Evolutionary conservation across 2,888 invertebrate species (phyloP), one percentile per base, ranked within the genome.

Genomic region (Agrotis exclamationis): DNA sequence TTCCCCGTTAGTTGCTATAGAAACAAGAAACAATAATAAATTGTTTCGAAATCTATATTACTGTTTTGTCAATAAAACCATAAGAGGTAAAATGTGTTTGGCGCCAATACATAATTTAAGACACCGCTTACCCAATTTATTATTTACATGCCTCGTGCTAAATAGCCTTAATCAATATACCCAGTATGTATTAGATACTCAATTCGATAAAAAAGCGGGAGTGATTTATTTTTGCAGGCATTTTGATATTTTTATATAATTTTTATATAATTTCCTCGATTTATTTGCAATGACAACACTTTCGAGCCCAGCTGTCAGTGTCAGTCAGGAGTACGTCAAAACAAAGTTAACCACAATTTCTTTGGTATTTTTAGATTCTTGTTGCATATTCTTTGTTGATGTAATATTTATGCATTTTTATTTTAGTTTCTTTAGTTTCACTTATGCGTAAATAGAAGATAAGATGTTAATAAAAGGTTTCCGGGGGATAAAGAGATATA

Each of bases 381-480:
- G 60, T 59, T 56, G 16, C 58, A 54, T 71, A 53, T 51, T 68
- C 24, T 69, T 63, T 60, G 58, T 69, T 65, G 50, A 77, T 82
- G 65, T 72, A 66, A 69, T 63, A 71, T 51, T 20, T 56, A 62
- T 14, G 65, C 33, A 47, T 44, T 47, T 59, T 24, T 50, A 16
- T 51, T 24, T 59, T n/a, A 54, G 48, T 64, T 63, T 44, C 13
- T 74, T 72, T 65, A 11, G 11, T 62, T 67, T 57, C 14, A 39
- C 69, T 5, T 60, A 68, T 60, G 62, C n/a, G 44, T 70, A 53
- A 58, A n/a, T 63, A 66, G 22, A 28, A 18, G 16, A 51, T 51
- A 75, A 54, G 39, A 85, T 92, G 92, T 85, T 92, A 67, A 80
- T 80, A 59, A 86, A 86, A 75, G 85, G 86, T 70, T 85, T 91